A percentile compares a stretch with the other conserved stretches of the same genome.
These are phyloP conservation scores for Toxotes chatareus DNA, from an alignment of 2,113 vertebrate species.

Conservation along the genomic window DNA sequence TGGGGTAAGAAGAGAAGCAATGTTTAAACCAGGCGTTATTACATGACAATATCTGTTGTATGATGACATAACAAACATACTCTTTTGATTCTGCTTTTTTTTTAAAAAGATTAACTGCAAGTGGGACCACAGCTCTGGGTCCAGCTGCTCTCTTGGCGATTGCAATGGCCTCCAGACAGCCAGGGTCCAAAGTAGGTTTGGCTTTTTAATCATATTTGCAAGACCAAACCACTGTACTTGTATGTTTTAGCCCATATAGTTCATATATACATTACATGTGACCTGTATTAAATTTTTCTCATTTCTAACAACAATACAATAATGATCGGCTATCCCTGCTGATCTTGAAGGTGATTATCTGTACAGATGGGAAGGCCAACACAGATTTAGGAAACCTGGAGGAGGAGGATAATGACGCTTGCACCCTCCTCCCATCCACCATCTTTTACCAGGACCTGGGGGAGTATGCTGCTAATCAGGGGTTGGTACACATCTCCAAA, in stretches of 20 bases:
- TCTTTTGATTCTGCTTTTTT: background rate
- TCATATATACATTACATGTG: background rate
- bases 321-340: constrained; percentile 40
- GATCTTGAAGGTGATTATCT: constrained; percentile 83
- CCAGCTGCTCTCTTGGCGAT: constrained; percentile 83
- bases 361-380: constrained; percentile 86
- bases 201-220: background rate
- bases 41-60: background rate
- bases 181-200: constrained; percentile 82
- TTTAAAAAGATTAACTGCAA: constrained; percentile 73
- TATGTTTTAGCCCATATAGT: background rate
- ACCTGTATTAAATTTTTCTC: background rate
- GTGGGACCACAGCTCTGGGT: constrained; percentile 83
- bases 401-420: constrained; percentile 72
- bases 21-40: background rate
- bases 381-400: constrained; percentile 82
- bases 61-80: background rate
- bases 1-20: constrained; percentile 54
- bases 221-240: background rate
- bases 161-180: constrained; percentile 81
- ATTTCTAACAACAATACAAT: background rate
- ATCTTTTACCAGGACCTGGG: constrained; percentile 85
- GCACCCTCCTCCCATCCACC: constrained; percentile 75
- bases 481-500: constrained; percentile 65
- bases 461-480: constrained; percentile 77